Evolutionary conservation across 2,888 invertebrate genomes (phyloP), one percentile per base, ranked within the genome.

Genomic region (Leucoma salicis): DNA sequence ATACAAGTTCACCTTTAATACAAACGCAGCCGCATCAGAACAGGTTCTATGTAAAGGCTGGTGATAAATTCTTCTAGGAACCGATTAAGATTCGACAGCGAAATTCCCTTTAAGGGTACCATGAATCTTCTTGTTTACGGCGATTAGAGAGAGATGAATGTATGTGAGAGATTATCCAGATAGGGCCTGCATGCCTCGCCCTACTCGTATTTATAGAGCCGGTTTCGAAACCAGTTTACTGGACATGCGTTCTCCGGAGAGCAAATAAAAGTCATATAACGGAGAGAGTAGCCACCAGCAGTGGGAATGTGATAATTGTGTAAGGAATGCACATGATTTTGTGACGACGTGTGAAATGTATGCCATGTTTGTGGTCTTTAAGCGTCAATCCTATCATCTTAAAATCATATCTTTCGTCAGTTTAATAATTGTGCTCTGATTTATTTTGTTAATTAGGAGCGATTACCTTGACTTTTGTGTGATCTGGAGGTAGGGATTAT

Each of bases 261-360:
- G 76, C 80, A 82, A 82, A 83, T 79, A 79, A 70, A 79, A 79
- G 80, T 78, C 78, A 75, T 80, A 84, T 80, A 84, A 81, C 82
- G 75, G 77, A 70, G 73, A 72, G 66, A 69, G 74, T 70, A 70
- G 70, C 71, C 56, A 53, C 40, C 40, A 45, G 57, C 46, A 33
- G 25, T 39, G 36, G 35, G 16, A 21, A 39, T 29, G 41, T 58
- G 71, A 63, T 74, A 77, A 79, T 74, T 74, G 74, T 74, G 65
- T 73, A 61, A 71, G 72, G 73, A 76, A 79, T 78, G 75, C 72
- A 75, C 78, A 8, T 21, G 8, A 21, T 21, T 21, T 74, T 65
- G 69, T 68, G 63, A 55, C 57, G 66, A 61, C 53, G 58, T 69
- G 75, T 66, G 60, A 69, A 63, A 63, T 57, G 60, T 60, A 50